Evolutionary conservation across 1,140 invertebrate species (phyloP).

Genomic region (Solen grandis): DNA sequence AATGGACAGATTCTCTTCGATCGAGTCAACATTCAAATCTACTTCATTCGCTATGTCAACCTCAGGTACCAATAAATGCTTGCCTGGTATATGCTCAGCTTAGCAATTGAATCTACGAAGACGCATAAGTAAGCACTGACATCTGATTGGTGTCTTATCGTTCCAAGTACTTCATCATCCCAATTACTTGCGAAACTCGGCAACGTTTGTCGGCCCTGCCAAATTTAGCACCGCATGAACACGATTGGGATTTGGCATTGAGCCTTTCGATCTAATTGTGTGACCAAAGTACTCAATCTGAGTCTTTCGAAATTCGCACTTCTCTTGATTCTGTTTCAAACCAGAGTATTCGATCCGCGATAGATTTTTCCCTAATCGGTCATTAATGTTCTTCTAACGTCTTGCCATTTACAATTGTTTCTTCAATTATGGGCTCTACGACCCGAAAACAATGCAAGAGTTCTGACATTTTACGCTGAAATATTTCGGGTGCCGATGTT

Average conservation of each 20-base stretch:
- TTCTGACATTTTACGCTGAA: too few relatives aligned
- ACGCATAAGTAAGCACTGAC: constrained; percentile 19
- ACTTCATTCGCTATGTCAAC: background rate
- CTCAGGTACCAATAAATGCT: constrained; percentile 27
- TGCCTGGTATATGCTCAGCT: constrained; percentile 33
- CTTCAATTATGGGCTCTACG: too few relatives aligned
- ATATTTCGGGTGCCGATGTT: too few relatives aligned
- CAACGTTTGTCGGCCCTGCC: constrained; percentile 73
- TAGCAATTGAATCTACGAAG: constrained; percentile 9
- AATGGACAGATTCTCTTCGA: background rate
- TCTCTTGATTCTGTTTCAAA: too few relatives aligned
- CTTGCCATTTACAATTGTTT: too few relatives aligned
- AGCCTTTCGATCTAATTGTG: too few relatives aligned
- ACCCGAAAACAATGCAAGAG: too few relatives aligned
- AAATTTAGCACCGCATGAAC: constrained; percentile 77
- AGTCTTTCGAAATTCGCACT: too few relatives aligned
- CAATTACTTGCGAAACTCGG: constrained; percentile 77
- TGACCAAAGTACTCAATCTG: too few relatives aligned
- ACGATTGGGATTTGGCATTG: constrained; percentile 79
- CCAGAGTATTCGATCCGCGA: too few relatives aligned
- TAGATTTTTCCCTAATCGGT: too few relatives aligned
- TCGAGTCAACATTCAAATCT: background rate
- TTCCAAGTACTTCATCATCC: constrained; percentile 80
- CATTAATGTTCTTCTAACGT: too few relatives aligned
- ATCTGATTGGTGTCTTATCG: constrained; percentile 62